phyloP scores from a whole-genome alignment of 2,888 invertebrate genomes.

The Corythucha ciliata region DNA sequence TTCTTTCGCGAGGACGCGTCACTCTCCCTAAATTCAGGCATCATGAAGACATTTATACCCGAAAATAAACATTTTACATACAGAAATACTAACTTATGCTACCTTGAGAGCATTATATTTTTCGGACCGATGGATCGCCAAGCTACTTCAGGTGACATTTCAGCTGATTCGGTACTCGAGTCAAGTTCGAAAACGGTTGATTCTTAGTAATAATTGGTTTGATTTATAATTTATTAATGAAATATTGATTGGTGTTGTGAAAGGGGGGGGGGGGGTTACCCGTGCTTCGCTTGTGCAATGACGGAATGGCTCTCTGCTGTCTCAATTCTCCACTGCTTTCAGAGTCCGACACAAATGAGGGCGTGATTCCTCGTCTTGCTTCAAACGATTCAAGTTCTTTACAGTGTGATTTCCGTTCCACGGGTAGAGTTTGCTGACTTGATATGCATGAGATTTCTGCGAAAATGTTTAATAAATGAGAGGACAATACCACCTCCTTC shows the following conservation, averaged over 20 bases:
- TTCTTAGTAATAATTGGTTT: constrained; percentile 29
- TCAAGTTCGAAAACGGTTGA: constrained; percentile 37
- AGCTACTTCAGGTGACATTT: constrained; percentile 38
- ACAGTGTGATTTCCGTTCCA: constrained; percentile 34
- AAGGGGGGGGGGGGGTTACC: constrained; percentile 17
- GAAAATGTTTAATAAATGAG: constrained; percentile 22
- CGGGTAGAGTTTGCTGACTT: constrained; percentile 40
- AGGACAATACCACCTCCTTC: too few species aligned
- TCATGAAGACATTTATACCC: too few species aligned
- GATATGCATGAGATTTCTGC: constrained; percentile 42
- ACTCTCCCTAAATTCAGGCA: too few species aligned
- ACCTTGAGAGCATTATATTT: constrained; percentile 36
- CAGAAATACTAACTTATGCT: constrained; percentile 32
- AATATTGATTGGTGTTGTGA: background rate
- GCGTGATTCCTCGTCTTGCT: constrained; percentile 27
- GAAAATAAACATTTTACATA: too few species aligned
- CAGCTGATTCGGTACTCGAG: constrained; percentile 40
- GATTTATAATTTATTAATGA: background rate
- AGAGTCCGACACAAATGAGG: constrained; percentile 33
- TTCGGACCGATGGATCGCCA: constrained; percentile 33
- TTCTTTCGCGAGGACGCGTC: too few species aligned
- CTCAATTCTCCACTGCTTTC: constrained; percentile 37
- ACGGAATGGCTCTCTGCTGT: constrained; percentile 40
- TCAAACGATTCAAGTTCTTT: constrained; percentile 25
- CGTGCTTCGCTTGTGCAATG: constrained; percentile 31